phyloP scores from a whole-genome alignment of 2,113 vertebrate species.

The Fregata magnificens region DNA sequence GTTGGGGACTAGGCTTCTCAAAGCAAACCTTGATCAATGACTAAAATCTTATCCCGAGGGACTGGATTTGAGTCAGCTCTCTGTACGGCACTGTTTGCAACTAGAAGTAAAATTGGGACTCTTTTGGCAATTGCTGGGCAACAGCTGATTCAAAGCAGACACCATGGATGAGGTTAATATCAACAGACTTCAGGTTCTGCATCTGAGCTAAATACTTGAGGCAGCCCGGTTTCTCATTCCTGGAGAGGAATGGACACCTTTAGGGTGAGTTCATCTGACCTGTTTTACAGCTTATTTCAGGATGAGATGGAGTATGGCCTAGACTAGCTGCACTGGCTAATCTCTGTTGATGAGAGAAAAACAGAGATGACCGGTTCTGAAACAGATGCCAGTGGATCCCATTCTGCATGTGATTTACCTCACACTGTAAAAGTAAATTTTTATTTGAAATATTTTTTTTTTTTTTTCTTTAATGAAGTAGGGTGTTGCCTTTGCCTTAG shows the following conservation, averaged over 20 bases:
- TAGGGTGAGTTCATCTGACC: background rate
- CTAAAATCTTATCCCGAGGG: background rate
- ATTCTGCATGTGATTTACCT: background rate
- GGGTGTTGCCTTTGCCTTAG: background rate
- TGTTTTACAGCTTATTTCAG: background rate
- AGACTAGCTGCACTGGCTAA: background rate
- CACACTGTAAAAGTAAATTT: background rate
- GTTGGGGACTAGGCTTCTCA: background rate
- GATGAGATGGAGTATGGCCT: background rate
- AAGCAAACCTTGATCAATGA: background rate
- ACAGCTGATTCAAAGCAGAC: background rate
- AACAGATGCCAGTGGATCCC: background rate
- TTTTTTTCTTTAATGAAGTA: background rate
- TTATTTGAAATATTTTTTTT: background rate
- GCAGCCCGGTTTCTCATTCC: background rate
- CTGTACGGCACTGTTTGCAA: background rate
- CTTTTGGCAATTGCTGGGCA: background rate
- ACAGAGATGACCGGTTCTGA: background rate
- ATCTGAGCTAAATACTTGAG: background rate
- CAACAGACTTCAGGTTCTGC: background rate
- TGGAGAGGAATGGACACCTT: background rate
- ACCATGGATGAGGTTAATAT: background rate
- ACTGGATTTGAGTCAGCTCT: background rate
- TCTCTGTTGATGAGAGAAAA: background rate
- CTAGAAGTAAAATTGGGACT: background rate